These are phyloP conservation scores for Sandelia bainsii DNA, from an alignment of 2,797 vertebrate species.

Conservation along the genomic window DNA sequence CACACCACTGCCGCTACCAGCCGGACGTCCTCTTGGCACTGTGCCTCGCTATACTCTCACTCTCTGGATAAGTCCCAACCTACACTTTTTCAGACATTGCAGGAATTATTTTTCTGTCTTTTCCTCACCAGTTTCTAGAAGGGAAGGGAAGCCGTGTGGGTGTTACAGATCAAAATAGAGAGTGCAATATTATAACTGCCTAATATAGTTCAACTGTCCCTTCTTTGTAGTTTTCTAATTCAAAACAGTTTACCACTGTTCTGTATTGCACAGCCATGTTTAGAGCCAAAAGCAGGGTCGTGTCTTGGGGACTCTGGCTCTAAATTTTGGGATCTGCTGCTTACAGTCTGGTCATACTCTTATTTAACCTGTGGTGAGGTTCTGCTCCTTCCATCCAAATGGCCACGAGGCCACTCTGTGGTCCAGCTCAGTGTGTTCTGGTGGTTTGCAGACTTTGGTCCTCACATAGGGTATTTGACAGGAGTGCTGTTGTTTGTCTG, in stretches of 20 bases:
- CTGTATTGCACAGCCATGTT: conserved; percentile 22
- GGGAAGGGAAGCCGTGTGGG: background rate
- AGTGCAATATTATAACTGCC: background rate
- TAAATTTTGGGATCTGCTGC: conserved; percentile 51
- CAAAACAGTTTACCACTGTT: conserved; percentile 26
- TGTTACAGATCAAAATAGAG: conserved; percentile 11
- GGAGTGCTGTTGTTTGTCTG: conserved; percentile 64
- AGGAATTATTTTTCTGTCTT: conserved; percentile 6
- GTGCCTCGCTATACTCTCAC: conserved; percentile 50
- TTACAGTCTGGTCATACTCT: conserved; percentile 66
- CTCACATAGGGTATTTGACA: conserved; percentile 47
- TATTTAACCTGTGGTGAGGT: conserved; percentile 71
- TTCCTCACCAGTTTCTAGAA: background rate
- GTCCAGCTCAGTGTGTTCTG: conserved; percentile 76
- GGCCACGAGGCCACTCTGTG: conserved; percentile 66
- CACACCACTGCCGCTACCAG: conserved; percentile 46
- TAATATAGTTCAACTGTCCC: conserved; percentile 14
- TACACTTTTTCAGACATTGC: conserved; percentile 3
- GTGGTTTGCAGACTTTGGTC: conserved; percentile 68
- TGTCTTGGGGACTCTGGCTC: conserved; percentile 48
- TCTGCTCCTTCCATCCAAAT: conserved; percentile 65
- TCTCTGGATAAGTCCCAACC: conserved; percentile 16
- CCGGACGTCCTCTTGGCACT: conserved; percentile 77
- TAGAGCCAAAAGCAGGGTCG: conserved; percentile 35
- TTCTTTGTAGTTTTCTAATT: conserved; percentile 39